Percentiles rank a stretch among this genome's conserved stretches.
Conservation (phyloP, 2,888 invertebrate species). For the Pyrrhosoma nymphula region DNA sequence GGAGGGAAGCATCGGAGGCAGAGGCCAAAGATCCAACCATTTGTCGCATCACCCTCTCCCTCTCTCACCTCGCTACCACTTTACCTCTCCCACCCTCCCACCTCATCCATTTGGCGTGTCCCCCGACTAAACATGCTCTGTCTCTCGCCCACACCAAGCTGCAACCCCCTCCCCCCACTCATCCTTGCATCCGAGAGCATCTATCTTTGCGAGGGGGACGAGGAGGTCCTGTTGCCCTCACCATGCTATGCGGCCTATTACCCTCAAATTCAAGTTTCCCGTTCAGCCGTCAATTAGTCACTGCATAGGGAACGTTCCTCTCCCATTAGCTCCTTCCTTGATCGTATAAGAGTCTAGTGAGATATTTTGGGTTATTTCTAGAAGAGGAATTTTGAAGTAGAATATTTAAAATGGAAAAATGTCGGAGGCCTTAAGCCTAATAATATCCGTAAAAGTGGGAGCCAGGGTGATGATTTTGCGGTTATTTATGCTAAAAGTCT, state of each 20-base stretch:
- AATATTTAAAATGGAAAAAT: too few relatives aligned
- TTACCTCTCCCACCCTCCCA: background rate
- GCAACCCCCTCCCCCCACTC: background rate
- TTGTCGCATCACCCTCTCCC: slow-evolving; percentile 20
- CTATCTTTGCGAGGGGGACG: background rate
- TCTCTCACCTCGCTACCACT: slow-evolving; percentile 22
- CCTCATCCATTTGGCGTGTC: slow-evolving; percentile 48
- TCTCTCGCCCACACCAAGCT: background rate
- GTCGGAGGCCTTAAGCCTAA: too few relatives aligned
- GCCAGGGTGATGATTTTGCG: too few relatives aligned
- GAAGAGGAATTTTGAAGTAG: too few relatives aligned
- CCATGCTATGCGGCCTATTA: background rate
- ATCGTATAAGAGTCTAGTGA: too few relatives aligned
- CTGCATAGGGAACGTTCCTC: too few relatives aligned
- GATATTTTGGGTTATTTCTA: too few relatives aligned
- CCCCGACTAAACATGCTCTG: background rate
- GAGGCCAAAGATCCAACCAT: slow-evolving; percentile 43
- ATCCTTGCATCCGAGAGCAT: background rate
- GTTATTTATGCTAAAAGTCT: too few relatives aligned
- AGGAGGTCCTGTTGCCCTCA: background rate
- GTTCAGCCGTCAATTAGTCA: background rate
- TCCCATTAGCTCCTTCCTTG: background rate
- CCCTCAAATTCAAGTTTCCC: background rate
- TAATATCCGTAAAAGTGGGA: too few relatives aligned
- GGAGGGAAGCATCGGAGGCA: background rate